Evolutionary conservation across 2,797 vertebrate genomes (phyloP).

Genomic region (Pipistrellus pygmaeus): DNA sequence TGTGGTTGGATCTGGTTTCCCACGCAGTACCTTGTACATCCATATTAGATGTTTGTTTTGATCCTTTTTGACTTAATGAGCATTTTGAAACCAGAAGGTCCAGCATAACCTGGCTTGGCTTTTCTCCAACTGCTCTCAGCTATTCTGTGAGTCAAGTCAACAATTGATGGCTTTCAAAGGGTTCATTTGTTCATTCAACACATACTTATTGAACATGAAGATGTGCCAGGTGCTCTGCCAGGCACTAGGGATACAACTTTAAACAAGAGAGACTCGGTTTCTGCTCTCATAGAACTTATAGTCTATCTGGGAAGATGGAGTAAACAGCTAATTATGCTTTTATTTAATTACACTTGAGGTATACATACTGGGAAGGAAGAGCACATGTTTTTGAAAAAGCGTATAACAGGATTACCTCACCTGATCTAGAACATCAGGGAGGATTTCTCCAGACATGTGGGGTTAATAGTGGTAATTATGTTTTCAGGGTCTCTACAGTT

Average conservation of each 20-base stretch:
- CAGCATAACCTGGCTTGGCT: not conserved
- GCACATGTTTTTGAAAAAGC: not conserved
- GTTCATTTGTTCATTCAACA: not conserved
- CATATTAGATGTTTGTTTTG: constrained; percentile 10
- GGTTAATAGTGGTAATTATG: not conserved
- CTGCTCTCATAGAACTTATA: not conserved
- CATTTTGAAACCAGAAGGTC: not conserved
- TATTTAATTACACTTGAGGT: constrained; percentile 9
- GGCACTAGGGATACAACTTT: not conserved
- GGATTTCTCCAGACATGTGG: not conserved
- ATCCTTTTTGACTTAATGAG: constrained; percentile 27
- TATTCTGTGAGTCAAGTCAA: constrained; percentile 31
- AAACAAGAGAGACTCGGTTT: not conserved
- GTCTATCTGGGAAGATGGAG: not conserved
- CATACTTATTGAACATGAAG: not conserved
- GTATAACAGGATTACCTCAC: not conserved
- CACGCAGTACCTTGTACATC: not conserved
- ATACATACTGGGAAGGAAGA: not conserved
- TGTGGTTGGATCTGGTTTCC: not conserved
- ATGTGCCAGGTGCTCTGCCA: not conserved
- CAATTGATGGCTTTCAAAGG: not conserved
- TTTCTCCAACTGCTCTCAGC: not conserved
- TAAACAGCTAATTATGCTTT: not conserved
- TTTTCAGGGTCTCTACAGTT: not conserved
- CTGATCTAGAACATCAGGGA: not conserved